Conservation (phyloP, 2,797 vertebrate species). For the Prunella strophiata region DNA sequence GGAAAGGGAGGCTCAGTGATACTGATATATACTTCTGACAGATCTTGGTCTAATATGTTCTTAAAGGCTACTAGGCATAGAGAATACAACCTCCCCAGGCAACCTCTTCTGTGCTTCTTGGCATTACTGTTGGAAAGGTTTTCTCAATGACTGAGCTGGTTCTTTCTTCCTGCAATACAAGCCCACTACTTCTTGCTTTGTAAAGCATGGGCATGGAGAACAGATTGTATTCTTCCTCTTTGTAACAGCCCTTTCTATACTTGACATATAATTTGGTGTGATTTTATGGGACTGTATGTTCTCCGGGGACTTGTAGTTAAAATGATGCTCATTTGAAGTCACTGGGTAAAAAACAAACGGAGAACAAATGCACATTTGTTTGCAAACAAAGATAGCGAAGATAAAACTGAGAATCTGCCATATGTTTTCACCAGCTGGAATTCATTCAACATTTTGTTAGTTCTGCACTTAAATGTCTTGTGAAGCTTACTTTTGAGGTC, state of each 20-base stretch:
- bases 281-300: conserved; percentile 30
- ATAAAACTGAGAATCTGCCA: conserved; percentile 70
- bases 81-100: not conserved
- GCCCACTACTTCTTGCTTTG: not conserved
- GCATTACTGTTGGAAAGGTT: not conserved
- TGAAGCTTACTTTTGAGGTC: conserved; percentile 17
- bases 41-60: not conserved
- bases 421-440: conserved; percentile 77
- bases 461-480: conserved; percentile 35
- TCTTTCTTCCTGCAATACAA: not conserved
- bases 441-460: conserved; percentile 65
- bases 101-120: not conserved
- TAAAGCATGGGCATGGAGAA: not conserved
- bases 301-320: conserved; percentile 28
- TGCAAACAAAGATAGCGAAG: conserved; percentile 75
- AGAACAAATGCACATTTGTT: conserved; percentile 76
- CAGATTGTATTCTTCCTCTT: not conserved
- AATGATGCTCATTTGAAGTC: conserved; percentile 54
- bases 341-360: conserved; percentile 61
- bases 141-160: not conserved
- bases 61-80: not conserved
- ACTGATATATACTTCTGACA: not conserved
- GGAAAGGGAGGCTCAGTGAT: not conserved
- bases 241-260: not conserved
- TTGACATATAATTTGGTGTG: conserved; percentile 18